Evolutionary conservation across 2,797 vertebrate genomes (phyloP), one percentile per base, ranked within the genome.

Genomic region (Betta splendens): DNA sequence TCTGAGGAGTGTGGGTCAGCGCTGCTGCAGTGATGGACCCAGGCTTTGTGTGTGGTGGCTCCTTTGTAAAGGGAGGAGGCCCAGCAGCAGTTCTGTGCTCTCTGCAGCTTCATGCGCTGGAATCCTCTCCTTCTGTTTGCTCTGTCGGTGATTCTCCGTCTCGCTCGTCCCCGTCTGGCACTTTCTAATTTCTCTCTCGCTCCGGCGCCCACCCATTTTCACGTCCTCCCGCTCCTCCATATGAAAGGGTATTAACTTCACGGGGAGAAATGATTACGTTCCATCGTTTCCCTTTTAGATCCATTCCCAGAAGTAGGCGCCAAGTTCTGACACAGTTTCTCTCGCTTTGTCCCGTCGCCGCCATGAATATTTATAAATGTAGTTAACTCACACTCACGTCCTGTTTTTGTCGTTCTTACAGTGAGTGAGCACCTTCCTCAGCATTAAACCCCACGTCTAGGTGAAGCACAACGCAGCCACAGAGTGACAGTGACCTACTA

Each of bases 211-310:
- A 46, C 28, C 50, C 35, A 32, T 55, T 64, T 37, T 44, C 44
- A 23, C 47, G 37, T 28, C 13, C 23, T 13, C 32, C 37, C 9
- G 5, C 38, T 38, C 49, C 40, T 32, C 62, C 44, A 59, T 69
- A 66, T 78, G 51, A 75, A 78, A 71, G 43, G 53, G 67, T 68
- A 79, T 83, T 85, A 76, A 79, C 76, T 71, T 79, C 60, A 70
- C 53, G 66, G 50, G 50, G 63, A 64, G 46, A 71, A 71, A 73
- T 74, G 28, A 57, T 76, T 31, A 55, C 67, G 61, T 59, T 69
- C 64, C 59, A 55, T 62, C 16, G 52, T 69, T 67, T 80, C 56
- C 54, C 52, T 71, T 75, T 56, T 64, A 64, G 63, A 82, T 60
- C 76, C 69, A 47, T 56, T 85, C 61, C 66, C 36, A 43, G 66